Base-by-base conservation (phyloP, 1,140 invertebrate species). In the Stegodyphus mimosarum region DNA sequence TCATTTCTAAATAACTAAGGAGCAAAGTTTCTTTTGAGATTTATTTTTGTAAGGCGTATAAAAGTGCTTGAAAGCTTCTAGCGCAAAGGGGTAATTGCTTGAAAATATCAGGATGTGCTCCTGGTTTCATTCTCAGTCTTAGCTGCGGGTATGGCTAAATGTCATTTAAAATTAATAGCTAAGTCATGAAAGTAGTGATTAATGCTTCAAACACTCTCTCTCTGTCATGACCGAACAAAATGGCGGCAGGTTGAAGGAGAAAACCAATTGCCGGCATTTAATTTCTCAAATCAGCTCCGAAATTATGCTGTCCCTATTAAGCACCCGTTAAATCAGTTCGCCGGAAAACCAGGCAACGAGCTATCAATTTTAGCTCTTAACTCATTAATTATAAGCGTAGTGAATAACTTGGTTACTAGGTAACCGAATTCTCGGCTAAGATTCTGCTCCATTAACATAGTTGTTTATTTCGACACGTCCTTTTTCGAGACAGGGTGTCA, bases 121-220 rank as follows among this genome's bases (percentile, higher is more conserved):
- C 76, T 53, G 33, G 67, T 78, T 78, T 78, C 76, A 78, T 78
- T 78, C 53, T 33, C 76, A 63, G 50, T 51, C 76, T 50, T 33
- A 63, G 76, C 76, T 64, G n/a, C 51, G 50, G 66, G 69, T 78
- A 69, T 67, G 51, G 76, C 76, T 53, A 11, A 51, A 53, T 51
- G 76, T 78, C 76, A 78, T 78, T 78, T 69, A 78, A 78, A 78
- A 78, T 78, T 78, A 78, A 78, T 78, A 69, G 66, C 76, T 50
- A 66, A 17, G n/a, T 48, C 66, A 67, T 78, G 64, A 78, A 69
- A 78, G 76, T 18, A 33, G 48, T 78, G 64, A 78, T 78, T 78
- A 78, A 78, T 78, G 64, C 74, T 66, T 17, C 13, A 50, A 49
- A 66, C 55, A 52, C 76, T 69, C 66, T 78, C 51, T 53, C 51